phyloP scores from a whole-genome alignment of 2,888 invertebrate genomes.

The Xestia c-nigrum region DNA sequence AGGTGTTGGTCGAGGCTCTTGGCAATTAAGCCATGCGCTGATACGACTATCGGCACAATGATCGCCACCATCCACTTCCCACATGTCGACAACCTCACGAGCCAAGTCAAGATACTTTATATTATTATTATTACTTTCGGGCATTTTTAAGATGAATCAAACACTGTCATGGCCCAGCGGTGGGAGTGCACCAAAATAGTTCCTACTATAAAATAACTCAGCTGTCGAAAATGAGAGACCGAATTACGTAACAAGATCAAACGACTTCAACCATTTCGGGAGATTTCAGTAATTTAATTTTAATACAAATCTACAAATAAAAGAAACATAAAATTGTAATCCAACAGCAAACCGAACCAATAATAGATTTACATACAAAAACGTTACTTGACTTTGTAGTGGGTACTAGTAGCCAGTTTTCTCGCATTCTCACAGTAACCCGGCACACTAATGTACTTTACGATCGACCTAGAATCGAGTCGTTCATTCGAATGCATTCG shows the following conservation, averaged over 20 bases:
- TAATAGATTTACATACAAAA: slow-evolving; percentile 60
- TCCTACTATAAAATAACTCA: not conserved
- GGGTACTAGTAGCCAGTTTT: slow-evolving; percentile 49
- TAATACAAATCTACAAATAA: slow-evolving; percentile 13
- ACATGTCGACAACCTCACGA: too few species aligned
- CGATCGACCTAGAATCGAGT: slow-evolving; percentile 64
- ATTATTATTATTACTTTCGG: too few species aligned
- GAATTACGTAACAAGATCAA: not conserved
- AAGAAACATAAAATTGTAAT: not conserved
- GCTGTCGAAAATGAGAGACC: not conserved
- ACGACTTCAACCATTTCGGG: not conserved
- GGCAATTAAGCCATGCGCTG: too few species aligned
- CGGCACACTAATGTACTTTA: slow-evolving; percentile 64
- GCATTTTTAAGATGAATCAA: too few species aligned
- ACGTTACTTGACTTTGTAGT: slow-evolving; percentile 25
- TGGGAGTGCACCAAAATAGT: not conserved
- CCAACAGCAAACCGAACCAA: slow-evolving; percentile 12
- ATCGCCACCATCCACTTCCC: too few species aligned
- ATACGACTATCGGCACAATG: too few species aligned
- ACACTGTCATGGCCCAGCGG: not conserved
- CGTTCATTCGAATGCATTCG: slow-evolving; percentile 61
- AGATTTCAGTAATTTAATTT: slow-evolving; percentile 11
- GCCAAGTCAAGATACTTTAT: too few species aligned
- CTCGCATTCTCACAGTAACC: slow-evolving; percentile 61
- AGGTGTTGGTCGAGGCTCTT: too few species aligned